Conservation (phyloP, 37 sponge, comb jelly and placozoan genomes). For the Aplysina aerophoba region DNA sequence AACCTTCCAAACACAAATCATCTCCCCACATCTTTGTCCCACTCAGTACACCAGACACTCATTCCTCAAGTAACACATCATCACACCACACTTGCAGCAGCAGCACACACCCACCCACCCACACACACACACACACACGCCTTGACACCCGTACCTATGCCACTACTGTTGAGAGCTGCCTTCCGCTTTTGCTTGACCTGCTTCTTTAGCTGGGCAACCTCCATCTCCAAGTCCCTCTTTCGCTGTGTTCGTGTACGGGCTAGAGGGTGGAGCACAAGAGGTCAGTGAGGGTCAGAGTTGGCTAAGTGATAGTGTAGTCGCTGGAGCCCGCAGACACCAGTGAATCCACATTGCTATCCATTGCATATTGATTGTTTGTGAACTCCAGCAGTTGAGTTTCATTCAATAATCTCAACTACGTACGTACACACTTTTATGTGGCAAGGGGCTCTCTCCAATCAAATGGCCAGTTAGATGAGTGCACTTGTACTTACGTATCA, state of each 20-base stretch:
- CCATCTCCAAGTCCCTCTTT: slow-evolving; percentile 63
- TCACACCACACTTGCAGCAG: not conserved
- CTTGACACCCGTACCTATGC: slow-evolving; percentile 46
- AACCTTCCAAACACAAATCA: too few relatives aligned
- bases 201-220: slow-evolving; percentile 51
- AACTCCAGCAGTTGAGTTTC: too few relatives aligned
- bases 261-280: not conserved
- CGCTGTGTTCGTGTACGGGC: slow-evolving; percentile 5
- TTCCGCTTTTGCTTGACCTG: slow-evolving; percentile 66
- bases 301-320: too few relatives aligned
- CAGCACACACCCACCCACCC: not conserved
- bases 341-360: too few relatives aligned
- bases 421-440: too few relatives aligned
- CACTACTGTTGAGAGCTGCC: slow-evolving; percentile 34
- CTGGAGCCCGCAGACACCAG: too few relatives aligned
- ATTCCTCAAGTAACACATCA: not conserved
- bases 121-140: slow-evolving; percentile 19
- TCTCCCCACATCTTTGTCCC: not conserved
- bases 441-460: too few relatives aligned
- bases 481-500: too few relatives aligned
- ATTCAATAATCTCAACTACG: too few relatives aligned
- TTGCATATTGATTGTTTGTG: too few relatives aligned
- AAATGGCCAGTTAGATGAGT: too few relatives aligned
- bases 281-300: too few relatives aligned
- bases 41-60: not conserved